phyloP scores from a whole-genome alignment of 2,113 vertebrate genomes.

The Maccullochella peelii region DNA sequence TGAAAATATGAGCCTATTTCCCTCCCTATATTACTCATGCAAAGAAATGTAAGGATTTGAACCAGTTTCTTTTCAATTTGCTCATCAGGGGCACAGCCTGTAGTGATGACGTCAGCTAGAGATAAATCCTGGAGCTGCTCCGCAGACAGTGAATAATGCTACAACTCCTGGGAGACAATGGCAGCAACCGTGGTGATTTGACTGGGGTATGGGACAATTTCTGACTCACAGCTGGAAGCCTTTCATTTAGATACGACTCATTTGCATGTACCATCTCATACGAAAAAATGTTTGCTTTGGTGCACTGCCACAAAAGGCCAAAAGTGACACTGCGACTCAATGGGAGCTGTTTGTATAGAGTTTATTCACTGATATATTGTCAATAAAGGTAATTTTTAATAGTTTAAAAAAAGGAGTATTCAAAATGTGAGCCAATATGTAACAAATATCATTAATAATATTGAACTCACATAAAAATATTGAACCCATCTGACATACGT shows the following conservation, averaged over 20 bases:
- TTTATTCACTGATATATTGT: background rate
- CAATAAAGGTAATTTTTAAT: background rate
- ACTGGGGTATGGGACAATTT: slow-evolving; percentile 23
- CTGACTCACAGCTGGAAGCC: slow-evolving; percentile 29
- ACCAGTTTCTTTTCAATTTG: background rate
- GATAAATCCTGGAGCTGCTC: slow-evolving; percentile 12
- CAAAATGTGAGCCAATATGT: background rate
- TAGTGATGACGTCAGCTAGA: background rate
- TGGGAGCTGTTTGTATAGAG: background rate
- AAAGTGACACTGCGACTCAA: background rate
- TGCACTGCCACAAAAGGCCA: background rate
- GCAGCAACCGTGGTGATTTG: slow-evolving; percentile 12
- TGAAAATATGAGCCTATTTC: background rate
- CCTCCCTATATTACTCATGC: background rate
- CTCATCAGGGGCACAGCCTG: slow-evolving; percentile 24
- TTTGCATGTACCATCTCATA: background rate
- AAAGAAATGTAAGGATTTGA: background rate
- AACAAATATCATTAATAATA: background rate
- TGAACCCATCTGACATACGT: background rate
- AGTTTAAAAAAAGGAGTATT: background rate
- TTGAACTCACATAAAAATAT: background rate
- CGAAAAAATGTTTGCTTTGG: background rate
- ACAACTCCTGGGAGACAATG: slow-evolving; percentile 24
- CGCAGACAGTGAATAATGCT: slow-evolving; percentile 34
- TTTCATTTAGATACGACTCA: background rate